Conservation (phyloP, 2,888 invertebrate species). For the Scrobipalpa atriplicella region DNA sequence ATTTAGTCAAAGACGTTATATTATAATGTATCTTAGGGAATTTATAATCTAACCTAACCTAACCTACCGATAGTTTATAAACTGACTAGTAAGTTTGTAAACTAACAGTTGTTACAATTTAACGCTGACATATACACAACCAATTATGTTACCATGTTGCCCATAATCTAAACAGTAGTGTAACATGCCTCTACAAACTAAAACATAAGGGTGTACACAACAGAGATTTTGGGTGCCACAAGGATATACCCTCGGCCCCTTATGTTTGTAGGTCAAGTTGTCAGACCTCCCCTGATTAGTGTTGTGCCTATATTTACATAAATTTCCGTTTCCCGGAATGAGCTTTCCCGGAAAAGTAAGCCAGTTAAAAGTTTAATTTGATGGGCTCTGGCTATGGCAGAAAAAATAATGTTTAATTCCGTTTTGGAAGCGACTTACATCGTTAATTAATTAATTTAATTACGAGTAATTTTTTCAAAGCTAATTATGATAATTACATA, state of each 20-base stretch:
- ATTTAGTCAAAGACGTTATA: too few species aligned
- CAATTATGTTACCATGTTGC: background rate
- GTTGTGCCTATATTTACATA: slow-evolving; percentile 27
- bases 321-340: slow-evolving; percentile 3
- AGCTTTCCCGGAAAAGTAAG: background rate
- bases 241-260: slow-evolving; percentile 19
- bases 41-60: too few species aligned
- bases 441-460: too few species aligned
- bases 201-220: background rate
- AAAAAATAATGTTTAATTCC: background rate
- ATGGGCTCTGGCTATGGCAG: background rate
- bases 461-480: too few species aligned
- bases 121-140: too few species aligned
- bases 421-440: too few species aligned
- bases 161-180: background rate
- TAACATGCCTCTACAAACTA: background rate
- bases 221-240: slow-evolving; percentile 16
- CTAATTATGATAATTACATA: too few species aligned
- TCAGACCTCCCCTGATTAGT: slow-evolving; percentile 19
- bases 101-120: too few species aligned
- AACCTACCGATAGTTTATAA: too few species aligned
- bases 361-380: slow-evolving; percentile 16
- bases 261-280: slow-evolving; percentile 25
- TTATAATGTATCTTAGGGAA: too few species aligned
- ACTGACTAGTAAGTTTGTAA: too few species aligned